phyloP scores from a whole-genome alignment of 2,888 invertebrate species.

The Myathropa florea region DNA sequence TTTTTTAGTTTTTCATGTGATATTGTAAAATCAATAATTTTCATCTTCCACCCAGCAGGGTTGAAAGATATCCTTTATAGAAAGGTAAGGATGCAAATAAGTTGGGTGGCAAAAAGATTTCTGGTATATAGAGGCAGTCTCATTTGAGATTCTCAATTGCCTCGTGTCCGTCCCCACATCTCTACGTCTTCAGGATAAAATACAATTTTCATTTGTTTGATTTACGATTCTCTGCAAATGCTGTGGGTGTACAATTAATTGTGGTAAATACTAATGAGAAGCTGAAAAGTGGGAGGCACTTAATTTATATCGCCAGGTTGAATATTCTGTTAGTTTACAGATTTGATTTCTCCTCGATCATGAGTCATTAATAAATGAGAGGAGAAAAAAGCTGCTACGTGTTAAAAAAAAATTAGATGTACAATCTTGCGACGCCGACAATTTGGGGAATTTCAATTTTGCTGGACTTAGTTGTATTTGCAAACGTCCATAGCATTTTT shows the following conservation, averaged over 20 bases:
- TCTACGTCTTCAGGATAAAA: neutral
- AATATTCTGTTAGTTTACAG: too few relatives aligned
- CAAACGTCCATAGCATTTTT: too few relatives aligned
- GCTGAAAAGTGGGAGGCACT: neutral
- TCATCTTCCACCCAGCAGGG: slow-evolving; percentile 34
- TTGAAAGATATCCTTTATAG: slow-evolving; percentile 43
- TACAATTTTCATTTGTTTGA: slow-evolving; percentile 36
- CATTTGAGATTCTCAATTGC: neutral
- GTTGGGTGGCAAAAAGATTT: too few relatives aligned
- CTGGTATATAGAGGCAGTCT: slow-evolving; percentile 11
- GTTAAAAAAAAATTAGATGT: too few relatives aligned
- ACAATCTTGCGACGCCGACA: too few relatives aligned
- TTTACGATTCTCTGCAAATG: slow-evolving; percentile 44
- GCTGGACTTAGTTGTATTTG: too few relatives aligned
- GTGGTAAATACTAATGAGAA: slow-evolving; percentile 10
- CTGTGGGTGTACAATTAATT: slow-evolving; percentile 46
- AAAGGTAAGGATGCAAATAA: slow-evolving; percentile 24
- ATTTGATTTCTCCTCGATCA: neutral
- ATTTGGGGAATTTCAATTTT: too few relatives aligned
- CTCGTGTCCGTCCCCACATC: neutral
- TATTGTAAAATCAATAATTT: slow-evolving; percentile 70
- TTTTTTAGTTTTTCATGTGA: slow-evolving; percentile 6
- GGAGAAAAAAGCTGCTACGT: too few relatives aligned
- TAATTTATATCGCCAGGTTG: too few relatives aligned
- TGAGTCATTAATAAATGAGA: neutral